A percentile compares a stretch with the other conserved stretches of the same genome.
Conservation (phyloP, 2,888 invertebrate genomes). For the Pherbina coryleti region DNA sequence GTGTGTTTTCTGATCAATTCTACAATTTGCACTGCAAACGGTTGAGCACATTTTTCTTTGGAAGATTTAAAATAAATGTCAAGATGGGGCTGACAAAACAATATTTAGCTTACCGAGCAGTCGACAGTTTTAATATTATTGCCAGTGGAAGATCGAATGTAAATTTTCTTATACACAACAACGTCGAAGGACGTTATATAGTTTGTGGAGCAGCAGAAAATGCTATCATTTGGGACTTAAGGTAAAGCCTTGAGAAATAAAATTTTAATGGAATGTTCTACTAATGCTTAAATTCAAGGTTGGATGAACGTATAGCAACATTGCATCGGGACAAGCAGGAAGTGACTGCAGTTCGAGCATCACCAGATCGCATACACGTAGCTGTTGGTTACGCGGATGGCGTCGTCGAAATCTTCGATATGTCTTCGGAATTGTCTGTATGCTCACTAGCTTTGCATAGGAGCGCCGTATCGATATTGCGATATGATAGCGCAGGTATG, state of each 20-base stretch:
- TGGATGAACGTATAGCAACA: conserved; percentile 77
- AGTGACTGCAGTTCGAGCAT: conserved; percentile 82
- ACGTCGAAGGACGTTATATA: conserved; percentile 84
- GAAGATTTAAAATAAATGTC: conserved; percentile 47
- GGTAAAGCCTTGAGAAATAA: conserved; percentile 73
- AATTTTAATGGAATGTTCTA: not conserved
- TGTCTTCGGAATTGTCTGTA: conserved; percentile 74
- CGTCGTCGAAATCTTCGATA: conserved; percentile 84
- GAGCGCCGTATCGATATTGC: conserved; percentile 84
- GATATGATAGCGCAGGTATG: conserved; percentile 87
- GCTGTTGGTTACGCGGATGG: conserved; percentile 96
- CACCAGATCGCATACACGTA: conserved; percentile 82
- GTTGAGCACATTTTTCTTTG: not conserved
- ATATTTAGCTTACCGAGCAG: conserved; percentile 88
- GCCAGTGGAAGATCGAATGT: conserved; percentile 84
- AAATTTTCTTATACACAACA: conserved; percentile 81
- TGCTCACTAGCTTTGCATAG: conserved; percentile 86
- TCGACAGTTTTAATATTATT: conserved; percentile 90
- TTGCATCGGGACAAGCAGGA: conserved; percentile 84
- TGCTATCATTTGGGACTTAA: conserved; percentile 94
- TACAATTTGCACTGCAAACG: too few species aligned
- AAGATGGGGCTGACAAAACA: conserved; percentile 92
- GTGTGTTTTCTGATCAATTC: not conserved
- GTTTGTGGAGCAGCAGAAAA: conserved; percentile 95
- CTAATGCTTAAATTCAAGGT: conserved; percentile 51